Base-by-base conservation (phyloP, 2,888 invertebrate species). In the Drosophila ustulata region DNA sequence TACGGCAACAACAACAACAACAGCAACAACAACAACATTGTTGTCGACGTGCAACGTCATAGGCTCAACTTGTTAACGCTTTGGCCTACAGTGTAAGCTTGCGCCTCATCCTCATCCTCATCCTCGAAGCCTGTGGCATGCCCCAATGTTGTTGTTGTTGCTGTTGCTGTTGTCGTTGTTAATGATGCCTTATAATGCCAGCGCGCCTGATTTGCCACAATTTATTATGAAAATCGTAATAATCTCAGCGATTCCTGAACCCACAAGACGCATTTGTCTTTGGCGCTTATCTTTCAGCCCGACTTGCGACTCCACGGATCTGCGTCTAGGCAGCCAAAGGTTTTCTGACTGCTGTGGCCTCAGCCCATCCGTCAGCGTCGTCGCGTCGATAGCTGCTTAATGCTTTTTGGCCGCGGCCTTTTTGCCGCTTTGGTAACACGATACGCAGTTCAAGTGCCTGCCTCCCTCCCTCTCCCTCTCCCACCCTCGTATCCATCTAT, bases 131-230 rank as follows among this genome's bases (percentile, higher is more conserved):
- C 72, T 72, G 72, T 34, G 62, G 55, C 62, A 45, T 56, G 71
- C 39, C 37, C 59, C 69, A 52, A 25, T 18, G 39, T 4, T 23
- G 13, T 28, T 26, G 39, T 11, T 28, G 13, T 32, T 39, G 39
- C 30, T 52, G 63, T 76, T 76, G 76, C 45, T 68, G 68, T 83
- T 85, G 76, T 80, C 77, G 72, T 80, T 81, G 79, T 84, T 90
- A 90, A 88, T 89, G 89, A 88, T 90, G 89, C 80, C 87, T 90
- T 85, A 76, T 88, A 83, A 87, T 89, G 88, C 90, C 91, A 90
- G 82, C 83, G 87, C 90, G 90, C 87, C 91, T 91, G 90, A 91
- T 91, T 91, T 91, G 91, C 91, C 85, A 90, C 90, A 90, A 91
- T 91, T 91, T 91, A 91, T 91, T 91, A 90, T 90, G 89, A 86